Evolutionary conservation across 2,888 invertebrate species (phyloP), one percentile per base, ranked within the genome.

Genomic region (Macrostomum cliftonense): DNA sequence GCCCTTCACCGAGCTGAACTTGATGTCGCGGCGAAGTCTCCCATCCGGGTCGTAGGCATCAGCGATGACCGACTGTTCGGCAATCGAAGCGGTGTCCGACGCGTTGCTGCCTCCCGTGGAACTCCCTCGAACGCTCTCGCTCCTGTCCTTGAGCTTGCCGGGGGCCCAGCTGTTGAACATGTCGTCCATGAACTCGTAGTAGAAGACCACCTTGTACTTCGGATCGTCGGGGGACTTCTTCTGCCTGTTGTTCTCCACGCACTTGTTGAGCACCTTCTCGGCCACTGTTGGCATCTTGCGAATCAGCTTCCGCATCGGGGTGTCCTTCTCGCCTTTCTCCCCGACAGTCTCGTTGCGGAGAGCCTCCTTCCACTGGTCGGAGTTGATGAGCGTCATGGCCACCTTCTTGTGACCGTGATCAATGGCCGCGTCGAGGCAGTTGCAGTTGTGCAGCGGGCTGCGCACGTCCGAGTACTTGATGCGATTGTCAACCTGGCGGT

Each of bases 141-240:
- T 9, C 28, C 4, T 28, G 28, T 28, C 28, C 28, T 28, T 28
- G 5, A 28, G 28, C 28, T 28, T 28, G 28, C 28, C 28, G 5
- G 28, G 28, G 5, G 56, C 56, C 68, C 68, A 68, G 44, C 58
- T 52, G 21, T 62, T 60, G 56, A 71, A 74, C 37, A 66, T 63
- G 56, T 74, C 74, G 56, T 74, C 74, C 45, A 74, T 57, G 45
- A 71, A 70, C 55, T 73, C 72, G 55, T 72, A 74, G 56, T 73
- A 67, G 56, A 72, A 74, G 0, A 63, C 67, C 39, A 28, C 28
- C 28, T 28, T 28, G 28, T 28, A 28, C 28, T 53, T 28, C 5
- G 20, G 19, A 39, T 59, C 56, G 45, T 66, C 64, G 1, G 62
- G 57, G 45, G 61, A 63, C 42, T 59, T 59, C 28, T 28, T 28